Conservation (phyloP, 1,140 invertebrate genomes). For the Lepidostoma basale region DNA sequence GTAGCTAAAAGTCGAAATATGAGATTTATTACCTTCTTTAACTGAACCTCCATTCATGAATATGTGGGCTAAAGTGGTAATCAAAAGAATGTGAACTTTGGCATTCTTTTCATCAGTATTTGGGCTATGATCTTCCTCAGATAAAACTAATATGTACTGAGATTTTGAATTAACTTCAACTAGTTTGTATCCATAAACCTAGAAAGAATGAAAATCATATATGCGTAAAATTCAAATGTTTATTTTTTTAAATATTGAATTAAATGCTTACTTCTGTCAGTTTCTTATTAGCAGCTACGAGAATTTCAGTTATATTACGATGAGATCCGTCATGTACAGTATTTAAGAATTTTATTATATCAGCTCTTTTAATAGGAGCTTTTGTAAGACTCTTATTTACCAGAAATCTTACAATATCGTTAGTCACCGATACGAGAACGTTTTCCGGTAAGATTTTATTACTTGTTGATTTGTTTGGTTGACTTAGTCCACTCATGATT, state of each 20-base stretch:
- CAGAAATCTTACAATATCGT: slow-evolving; percentile 19
- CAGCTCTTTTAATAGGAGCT: slow-evolving; percentile 28
- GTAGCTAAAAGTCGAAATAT: neutral
- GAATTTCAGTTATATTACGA: slow-evolving; percentile 9
- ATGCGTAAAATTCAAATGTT: too few species aligned
- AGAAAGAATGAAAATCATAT: slow-evolving; percentile 11
- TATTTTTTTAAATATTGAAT: neutral
- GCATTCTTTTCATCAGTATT: slow-evolving; percentile 1
- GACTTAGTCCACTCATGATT: slow-evolving; percentile 9
- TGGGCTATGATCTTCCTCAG: slow-evolving; percentile 2
- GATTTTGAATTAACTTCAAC: slow-evolving; percentile 26
- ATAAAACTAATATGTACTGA: slow-evolving; percentile 35
- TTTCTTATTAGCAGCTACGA: neutral
- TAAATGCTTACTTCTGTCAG: slow-evolving; percentile 21
- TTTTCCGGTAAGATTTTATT: neutral
- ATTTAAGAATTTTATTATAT: slow-evolving; percentile 22
- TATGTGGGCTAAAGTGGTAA: slow-evolving; percentile 35
- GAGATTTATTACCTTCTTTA: slow-evolving; percentile 37
- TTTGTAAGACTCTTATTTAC: slow-evolving; percentile 21
- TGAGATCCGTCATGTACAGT: neutral
- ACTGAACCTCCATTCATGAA: slow-evolving; percentile 40
- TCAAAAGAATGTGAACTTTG: slow-evolving; percentile 21
- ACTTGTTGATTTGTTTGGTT: slow-evolving; percentile 12
- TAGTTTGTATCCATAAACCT: slow-evolving; percentile 41
- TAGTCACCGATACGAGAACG: neutral